phyloP scores from a whole-genome alignment of 2,797 vertebrate genomes.

The Phoxinus dragarum region DNA sequence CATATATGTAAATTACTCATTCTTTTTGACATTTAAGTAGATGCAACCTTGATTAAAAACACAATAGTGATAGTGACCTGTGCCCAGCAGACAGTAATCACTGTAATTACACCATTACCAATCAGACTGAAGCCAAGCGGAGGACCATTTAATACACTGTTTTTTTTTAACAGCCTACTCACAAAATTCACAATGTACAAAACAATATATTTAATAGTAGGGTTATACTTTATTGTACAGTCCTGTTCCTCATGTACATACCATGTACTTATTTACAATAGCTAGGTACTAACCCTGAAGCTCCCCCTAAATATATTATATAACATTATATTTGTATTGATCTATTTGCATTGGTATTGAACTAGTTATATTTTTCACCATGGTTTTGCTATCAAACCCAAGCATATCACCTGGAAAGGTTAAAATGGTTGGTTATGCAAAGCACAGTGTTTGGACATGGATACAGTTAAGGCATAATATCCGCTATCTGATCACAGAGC shows the following conservation, averaged over 20 bases:
- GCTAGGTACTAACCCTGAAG: no score
- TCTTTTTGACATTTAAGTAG: background rate
- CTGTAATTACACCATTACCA: slow-evolving; percentile 6
- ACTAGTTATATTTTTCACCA: background rate
- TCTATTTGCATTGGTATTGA: background rate
- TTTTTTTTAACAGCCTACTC: background rate
- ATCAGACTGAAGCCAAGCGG: background rate
- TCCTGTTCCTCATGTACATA: no score
- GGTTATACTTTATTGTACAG: no score
- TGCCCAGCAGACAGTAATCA: background rate
- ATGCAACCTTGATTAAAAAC: slow-evolving; percentile 1
- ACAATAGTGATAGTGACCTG: background rate
- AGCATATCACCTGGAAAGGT: background rate
- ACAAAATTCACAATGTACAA: background rate
- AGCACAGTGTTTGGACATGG: slow-evolving; percentile 36
- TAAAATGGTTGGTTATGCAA: slow-evolving; percentile 56
- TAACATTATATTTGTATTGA: background rate
- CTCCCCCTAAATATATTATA: no score
- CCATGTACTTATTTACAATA: no score
- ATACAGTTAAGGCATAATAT: slow-evolving; percentile 31
- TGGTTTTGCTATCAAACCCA: background rate
- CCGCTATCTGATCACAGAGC: slow-evolving; percentile 33
- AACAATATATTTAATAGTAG: background rate
- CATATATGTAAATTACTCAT: background rate
- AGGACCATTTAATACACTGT: background rate